Conservation (phyloP, 2,888 invertebrate species). For the Brachyopa scutellaris region DNA sequence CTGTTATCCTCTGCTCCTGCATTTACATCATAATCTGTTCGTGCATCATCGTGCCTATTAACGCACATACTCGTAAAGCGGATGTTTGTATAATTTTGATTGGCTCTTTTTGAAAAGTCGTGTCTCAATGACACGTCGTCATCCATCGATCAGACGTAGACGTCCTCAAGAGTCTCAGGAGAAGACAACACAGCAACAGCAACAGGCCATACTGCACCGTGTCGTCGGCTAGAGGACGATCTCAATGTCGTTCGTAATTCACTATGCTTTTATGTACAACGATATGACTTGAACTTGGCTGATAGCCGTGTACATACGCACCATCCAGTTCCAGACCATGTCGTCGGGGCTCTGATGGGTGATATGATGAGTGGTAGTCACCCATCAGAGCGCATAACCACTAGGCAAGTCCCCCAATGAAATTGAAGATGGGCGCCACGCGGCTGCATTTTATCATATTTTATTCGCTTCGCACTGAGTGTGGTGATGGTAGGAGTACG, state of each 20-base stretch:
- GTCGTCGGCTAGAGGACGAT: conserved; percentile 15
- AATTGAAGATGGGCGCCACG: conserved; percentile 73
- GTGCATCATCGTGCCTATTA: too few species aligned
- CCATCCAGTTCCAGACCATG: conserved; percentile 28
- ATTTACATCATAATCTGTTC: too few species aligned
- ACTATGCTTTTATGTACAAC: conserved; percentile 10
- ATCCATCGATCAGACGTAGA: neutral
- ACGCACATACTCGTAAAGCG: too few species aligned
- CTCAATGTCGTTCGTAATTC: conserved; percentile 54
- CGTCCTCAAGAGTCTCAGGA: neutral
- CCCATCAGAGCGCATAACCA: conserved; percentile 51
- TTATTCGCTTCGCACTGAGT: conserved; percentile 60
- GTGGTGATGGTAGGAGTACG: conserved; percentile 8
- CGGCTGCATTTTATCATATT: conserved; percentile 72
- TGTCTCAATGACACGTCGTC: conserved; percentile 28
- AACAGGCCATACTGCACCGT: neutral
- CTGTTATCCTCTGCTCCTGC: too few species aligned
- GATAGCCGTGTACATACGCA: conserved; percentile 30
- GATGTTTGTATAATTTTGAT: too few species aligned
- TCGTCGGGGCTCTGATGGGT: conserved; percentile 44
- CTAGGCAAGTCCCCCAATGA: conserved; percentile 40
- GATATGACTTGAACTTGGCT: conserved; percentile 20
- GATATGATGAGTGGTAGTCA: conserved; percentile 63
- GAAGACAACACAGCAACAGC: neutral
- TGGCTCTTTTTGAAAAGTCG: neutral